Conservation (phyloP, 2,797 vertebrate species). For the Spinus olivaceus region DNA sequence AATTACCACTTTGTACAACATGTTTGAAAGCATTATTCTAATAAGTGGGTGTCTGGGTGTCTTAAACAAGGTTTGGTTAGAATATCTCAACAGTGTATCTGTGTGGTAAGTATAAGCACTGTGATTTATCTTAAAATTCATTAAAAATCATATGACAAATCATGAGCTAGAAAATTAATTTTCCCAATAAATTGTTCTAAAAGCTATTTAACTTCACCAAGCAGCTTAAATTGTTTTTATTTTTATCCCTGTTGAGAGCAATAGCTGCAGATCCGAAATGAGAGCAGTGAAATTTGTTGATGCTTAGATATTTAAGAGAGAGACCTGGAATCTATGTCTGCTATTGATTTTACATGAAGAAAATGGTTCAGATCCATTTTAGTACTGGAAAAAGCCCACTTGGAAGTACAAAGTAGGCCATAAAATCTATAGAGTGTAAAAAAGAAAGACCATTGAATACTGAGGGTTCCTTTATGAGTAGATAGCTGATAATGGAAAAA, state of each 20-base stretch:
- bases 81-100: neutral
- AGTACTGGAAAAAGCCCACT: neutral
- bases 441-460: neutral
- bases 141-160: neutral
- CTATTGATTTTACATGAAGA: constrained; percentile 35
- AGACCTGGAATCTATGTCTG: neutral
- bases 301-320: neutral
- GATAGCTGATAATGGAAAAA: neutral
- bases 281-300: neutral
- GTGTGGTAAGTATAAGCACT: neutral
- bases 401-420: neutral
- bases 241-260: neutral
- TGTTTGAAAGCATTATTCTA: neutral
- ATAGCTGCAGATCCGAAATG: constrained; percentile 8
- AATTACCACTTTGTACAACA: neutral
- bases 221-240: neutral
- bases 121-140: neutral
- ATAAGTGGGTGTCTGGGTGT: neutral
- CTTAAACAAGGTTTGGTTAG: neutral
- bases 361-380: constrained; percentile 1
- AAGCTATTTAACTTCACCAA: constrained; percentile 1
- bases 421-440: neutral
- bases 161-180: neutral
- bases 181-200: constrained; percentile 25
- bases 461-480: neutral